These are phyloP conservation scores for Notamacropus eugenii DNA, from an alignment of 2,797 vertebrate genomes.

Conservation along the genomic window DNA sequence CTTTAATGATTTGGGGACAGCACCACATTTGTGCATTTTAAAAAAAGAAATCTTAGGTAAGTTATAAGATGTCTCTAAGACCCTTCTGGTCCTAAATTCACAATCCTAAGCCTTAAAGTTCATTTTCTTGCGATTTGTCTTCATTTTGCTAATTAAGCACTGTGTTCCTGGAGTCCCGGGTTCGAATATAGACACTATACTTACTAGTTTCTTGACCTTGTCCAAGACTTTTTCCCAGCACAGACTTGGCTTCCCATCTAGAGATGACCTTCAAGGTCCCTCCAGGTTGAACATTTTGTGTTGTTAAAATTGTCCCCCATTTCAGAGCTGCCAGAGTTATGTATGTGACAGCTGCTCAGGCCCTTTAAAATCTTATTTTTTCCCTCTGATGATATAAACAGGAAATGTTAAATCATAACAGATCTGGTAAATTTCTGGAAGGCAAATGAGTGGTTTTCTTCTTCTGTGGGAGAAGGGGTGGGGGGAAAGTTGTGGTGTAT, in stretches of 20 bases:
- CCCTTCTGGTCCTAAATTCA: neutral
- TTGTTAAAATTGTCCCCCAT: neutral
- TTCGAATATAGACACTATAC: neutral
- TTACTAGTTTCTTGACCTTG: neutral
- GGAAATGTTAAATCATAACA: conserved; percentile 8
- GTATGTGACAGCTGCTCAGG: neutral
- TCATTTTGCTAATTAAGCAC: neutral
- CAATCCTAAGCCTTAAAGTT: neutral
- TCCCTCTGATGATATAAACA: conserved; percentile 40
- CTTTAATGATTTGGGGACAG: neutral
- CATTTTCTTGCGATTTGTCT: neutral
- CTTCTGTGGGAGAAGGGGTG: neutral
- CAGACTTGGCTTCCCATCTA: neutral
- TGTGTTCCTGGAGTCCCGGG: neutral
- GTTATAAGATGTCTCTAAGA: neutral
- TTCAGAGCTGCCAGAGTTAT: neutral
- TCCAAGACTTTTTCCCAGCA: neutral
- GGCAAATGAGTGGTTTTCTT: conserved; percentile 24
- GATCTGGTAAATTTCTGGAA: conserved; percentile 18
- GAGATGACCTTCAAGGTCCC: neutral
- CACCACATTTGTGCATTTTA: neutral
- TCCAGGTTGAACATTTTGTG: neutral
- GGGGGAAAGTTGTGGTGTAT: neutral
- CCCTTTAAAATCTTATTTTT: conserved; percentile 40
- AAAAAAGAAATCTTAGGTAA: neutral